Evolutionary conservation across 1,140 invertebrate genomes (phyloP).

Genomic region (Dufourea novaeangliae): DNA sequence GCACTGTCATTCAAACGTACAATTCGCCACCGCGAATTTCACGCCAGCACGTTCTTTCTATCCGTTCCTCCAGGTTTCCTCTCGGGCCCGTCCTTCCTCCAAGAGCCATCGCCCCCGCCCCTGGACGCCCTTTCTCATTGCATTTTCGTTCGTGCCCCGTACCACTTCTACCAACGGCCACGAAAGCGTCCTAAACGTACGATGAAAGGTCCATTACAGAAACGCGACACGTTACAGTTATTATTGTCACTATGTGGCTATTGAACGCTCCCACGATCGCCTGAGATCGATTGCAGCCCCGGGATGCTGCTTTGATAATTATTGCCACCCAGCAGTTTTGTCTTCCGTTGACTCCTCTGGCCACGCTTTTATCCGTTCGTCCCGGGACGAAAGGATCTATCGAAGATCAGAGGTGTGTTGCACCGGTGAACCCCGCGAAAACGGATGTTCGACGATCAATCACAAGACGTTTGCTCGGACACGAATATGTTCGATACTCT

Average conservation of each 20-base stretch:
- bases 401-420: too few relatives aligned
- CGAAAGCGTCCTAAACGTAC: slow-evolving; percentile 51
- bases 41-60: slow-evolving; percentile 24
- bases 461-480: not conserved
- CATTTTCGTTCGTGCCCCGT: slow-evolving; percentile 32
- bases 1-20: slow-evolving; percentile 59
- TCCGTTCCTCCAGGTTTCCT: slow-evolving; percentile 17
- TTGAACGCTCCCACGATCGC: slow-evolving; percentile 43
- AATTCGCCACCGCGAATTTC: slow-evolving; percentile 59
- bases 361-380: not conserved
- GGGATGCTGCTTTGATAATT: slow-evolving; percentile 21
- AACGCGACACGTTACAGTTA: slow-evolving; percentile 61
- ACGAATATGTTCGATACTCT: not conserved
- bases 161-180: slow-evolving; percentile 32
- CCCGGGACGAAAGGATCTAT: too few relatives aligned
- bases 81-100: slow-evolving; percentile 17
- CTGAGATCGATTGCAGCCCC: slow-evolving; percentile 17
- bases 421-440: too few relatives aligned
- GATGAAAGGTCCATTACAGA: slow-evolving; percentile 47
- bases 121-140: slow-evolving; percentile 23
- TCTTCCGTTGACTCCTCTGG: too few relatives aligned
- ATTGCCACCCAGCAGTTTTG: slow-evolving; percentile 39
- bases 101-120: not conserved
- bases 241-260: slow-evolving; percentile 74
- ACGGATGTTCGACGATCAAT: not conserved